These are phyloP conservation scores for Rhyacophila brunnea DNA, from an alignment of 1,140 invertebrate genomes.

Conservation along the genomic window DNA sequence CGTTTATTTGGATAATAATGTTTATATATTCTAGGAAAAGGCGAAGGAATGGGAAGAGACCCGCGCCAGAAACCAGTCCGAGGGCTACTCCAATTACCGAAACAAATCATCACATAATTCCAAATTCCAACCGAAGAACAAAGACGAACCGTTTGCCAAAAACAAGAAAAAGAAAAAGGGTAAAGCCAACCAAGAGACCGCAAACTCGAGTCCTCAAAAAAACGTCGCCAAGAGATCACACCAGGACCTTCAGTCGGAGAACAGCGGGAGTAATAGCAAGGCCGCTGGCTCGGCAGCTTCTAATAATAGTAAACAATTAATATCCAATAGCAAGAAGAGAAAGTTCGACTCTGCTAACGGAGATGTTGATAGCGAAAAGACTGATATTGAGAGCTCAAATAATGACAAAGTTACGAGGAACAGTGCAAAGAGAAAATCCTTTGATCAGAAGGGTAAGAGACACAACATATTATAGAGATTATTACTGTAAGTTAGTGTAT, in stretches of 20 bases:
- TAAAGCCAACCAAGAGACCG: background rate
- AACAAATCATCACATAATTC: slow-evolving; percentile 12
- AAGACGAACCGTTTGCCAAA: slow-evolving; percentile 8
- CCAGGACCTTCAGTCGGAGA: background rate
- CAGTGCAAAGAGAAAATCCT: slow-evolving; percentile 14
- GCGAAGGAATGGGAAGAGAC: slow-evolving; percentile 28
- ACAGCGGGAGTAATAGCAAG: background rate
- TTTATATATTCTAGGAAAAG: slow-evolving; percentile 26
- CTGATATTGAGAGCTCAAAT: background rate
- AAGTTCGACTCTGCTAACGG: slow-evolving; percentile 6
- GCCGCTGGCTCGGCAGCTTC: background rate
- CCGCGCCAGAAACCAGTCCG: slow-evolving; percentile 14
- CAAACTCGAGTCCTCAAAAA: background rate
- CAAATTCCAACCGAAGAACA: slow-evolving; percentile 1
- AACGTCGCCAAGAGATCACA: background rate
- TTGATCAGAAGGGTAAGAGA: background rate
- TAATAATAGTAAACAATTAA: slow-evolving; percentile 8
- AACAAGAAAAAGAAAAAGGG: slow-evolving; percentile 24
- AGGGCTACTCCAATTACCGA: slow-evolving; percentile 4
- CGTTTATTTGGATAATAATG: too few relatives aligned
- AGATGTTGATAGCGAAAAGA: background rate
- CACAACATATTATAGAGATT: too few relatives aligned
- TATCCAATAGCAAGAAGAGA: slow-evolving; percentile 11
- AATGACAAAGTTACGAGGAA: slow-evolving; percentile 5
- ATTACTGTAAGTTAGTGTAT: too few relatives aligned